Base-by-base conservation (phyloP, 2,888 invertebrate genomes). In the Andrena flavipes region DNA sequence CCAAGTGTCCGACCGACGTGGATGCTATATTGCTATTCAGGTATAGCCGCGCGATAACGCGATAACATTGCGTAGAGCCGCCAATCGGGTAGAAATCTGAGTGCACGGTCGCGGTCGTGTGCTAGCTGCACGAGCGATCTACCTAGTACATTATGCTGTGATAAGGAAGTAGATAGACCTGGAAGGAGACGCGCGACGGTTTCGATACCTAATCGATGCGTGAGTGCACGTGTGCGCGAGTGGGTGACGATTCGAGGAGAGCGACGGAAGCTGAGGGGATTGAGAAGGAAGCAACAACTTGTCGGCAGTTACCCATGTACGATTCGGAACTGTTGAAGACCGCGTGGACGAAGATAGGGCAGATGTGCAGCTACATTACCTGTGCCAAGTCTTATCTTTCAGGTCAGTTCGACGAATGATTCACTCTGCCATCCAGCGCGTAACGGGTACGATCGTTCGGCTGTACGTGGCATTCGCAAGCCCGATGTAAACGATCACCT, bases 351-450 rank as follows among this genome's bases (percentile, higher is more conserved):
- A 93, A 90, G 87, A 89, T 93, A 87, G 91, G 92, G 49, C 92
- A 90, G 86, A 93, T 93, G 92, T 92, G 92, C 86, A 91, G 92
- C 82, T 92, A 92, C 89, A 90, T 93, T 78, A 92, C 91, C 74
- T 93, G 93, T 73, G 92, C 92, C 86, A 92, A 89, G 81, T 92
- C 92, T 81, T 93, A 92, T 84, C 89, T 93, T 79, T 92, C 93
- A 92, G 93, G 93, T 92, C 84, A 88, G 92, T 91, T 80, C 23
- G 60, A 26, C 7, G 13, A 69, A 20, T 20, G 59, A 60, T 29
- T 73, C 63, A 10, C 10, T 33, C 26, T 26, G 16, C 26, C 62
- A 20, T 59, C 2, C 10, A 6, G 6, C 7, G 29, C 10, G 10
- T 49, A 49, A 49, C 20, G 26, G 8, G 26, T 65, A 26, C 26